Conservation (phyloP, 2,113 vertebrate genomes). For the Hystrix cristata region DNA sequence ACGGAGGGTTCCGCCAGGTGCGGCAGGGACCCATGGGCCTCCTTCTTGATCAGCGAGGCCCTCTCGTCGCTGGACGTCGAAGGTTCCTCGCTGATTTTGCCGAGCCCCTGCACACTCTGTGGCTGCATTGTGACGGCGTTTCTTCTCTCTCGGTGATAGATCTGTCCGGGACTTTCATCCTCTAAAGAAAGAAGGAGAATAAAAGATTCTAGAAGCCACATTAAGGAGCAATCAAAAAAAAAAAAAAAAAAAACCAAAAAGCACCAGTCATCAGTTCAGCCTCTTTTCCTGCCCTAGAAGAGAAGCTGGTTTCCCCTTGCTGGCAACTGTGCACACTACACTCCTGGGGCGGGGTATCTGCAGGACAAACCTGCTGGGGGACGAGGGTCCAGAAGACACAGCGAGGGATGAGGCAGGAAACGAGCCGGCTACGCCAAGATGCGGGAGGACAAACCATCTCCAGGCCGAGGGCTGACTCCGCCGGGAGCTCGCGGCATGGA, state of each 20-base stretch:
- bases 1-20: constrained; percentile 95
- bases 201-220: constrained; percentile 79
- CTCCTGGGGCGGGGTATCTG: not conserved
- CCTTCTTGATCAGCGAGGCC: constrained; percentile 97
- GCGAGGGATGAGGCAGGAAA: not conserved
- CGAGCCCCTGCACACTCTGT: constrained; percentile 88
- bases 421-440: not conserved
- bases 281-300: not conserved
- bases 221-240: constrained; percentile 53
- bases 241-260: not conserved
- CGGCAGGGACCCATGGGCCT: constrained; percentile 95
- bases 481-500: constrained; percentile 53
- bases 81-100: constrained; percentile 95
- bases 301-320: constrained; percentile 4
- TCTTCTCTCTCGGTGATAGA: constrained; percentile 97
- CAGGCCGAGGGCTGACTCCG: constrained; percentile 40
- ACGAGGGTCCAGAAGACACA: not conserved
- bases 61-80: constrained; percentile 98
- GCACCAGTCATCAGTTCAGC: constrained; percentile 6
- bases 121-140: constrained; percentile 95
- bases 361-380: not conserved
- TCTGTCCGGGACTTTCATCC: constrained; percentile 95
- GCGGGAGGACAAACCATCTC: constrained; percentile 71
- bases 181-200: constrained; percentile 88
- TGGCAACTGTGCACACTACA: not conserved